Conservation (phyloP, 2,797 vertebrate species). For the Tachyglossus aculeatus region DNA sequence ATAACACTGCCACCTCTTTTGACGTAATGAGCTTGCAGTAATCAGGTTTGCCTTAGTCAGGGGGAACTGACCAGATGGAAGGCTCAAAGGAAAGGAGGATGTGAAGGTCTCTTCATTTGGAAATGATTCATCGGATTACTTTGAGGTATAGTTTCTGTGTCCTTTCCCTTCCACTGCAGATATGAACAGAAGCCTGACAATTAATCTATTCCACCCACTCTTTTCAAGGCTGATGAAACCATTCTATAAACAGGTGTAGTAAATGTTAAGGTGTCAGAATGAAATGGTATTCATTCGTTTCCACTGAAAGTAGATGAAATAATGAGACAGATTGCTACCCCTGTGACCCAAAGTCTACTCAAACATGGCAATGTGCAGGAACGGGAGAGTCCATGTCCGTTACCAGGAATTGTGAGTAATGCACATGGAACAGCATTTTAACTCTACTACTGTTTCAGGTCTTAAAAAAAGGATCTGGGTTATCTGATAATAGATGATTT, state of each 20-base stretch:
- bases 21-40: too few relatives aligned
- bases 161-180: not conserved
- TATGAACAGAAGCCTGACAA: not conserved
- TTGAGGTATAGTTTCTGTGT: not conserved
- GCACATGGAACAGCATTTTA: too few relatives aligned
- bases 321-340: not conserved
- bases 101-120: not conserved
- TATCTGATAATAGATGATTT: too few relatives aligned
- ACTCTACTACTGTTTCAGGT: too few relatives aligned
- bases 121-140: not conserved
- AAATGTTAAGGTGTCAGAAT: conserved; percentile 40
- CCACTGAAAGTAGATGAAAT: conserved; percentile 24
- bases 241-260: conserved; percentile 24
- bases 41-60: too few relatives aligned
- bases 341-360: too few relatives aligned
- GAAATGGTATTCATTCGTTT: conserved; percentile 5
- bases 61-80: not conserved
- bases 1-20: too few relatives aligned
- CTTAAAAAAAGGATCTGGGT: too few relatives aligned
- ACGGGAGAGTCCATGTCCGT: too few relatives aligned
- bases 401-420: too few relatives aligned
- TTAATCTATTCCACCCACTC: not conserved
- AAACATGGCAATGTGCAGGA: too few relatives aligned
- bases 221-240: not conserved
- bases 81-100: not conserved